These are phyloP conservation scores for Cygnus olor DNA, from an alignment of 2,797 vertebrate genomes.

Conservation along the genomic window DNA sequence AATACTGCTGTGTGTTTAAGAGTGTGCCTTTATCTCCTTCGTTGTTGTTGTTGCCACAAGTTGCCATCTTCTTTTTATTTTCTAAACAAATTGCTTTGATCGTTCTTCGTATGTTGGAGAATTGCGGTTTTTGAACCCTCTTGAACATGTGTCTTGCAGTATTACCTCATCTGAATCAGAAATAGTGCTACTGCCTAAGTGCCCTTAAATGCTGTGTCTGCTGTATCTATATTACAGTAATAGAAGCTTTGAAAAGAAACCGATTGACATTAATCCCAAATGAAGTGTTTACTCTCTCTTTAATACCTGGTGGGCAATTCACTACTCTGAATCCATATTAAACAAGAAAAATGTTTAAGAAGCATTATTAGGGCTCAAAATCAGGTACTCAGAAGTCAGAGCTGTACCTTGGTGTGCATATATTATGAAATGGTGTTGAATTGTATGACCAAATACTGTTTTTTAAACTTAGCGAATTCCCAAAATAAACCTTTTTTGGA, in stretches of 20 bases:
- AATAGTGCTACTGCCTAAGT: slow-evolving; percentile 14
- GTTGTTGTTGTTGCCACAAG: not conserved
- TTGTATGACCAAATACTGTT: not conserved
- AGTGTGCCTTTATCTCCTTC: not conserved
- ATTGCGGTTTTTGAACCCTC: slow-evolving; percentile 30
- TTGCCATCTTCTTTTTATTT: slow-evolving; percentile 12
- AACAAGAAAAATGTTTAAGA: slow-evolving; percentile 1
- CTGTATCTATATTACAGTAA: slow-evolving; percentile 6
- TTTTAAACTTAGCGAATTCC: not conserved
- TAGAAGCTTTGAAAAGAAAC: slow-evolving; percentile 19
- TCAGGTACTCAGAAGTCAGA: not conserved
- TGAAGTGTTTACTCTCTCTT: slow-evolving; percentile 48
- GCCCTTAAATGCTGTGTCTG: slow-evolving; percentile 27
- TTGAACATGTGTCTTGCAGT: not conserved
- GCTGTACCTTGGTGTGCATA: not conserved
- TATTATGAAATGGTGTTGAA: not conserved
- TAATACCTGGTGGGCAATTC: slow-evolving; percentile 29
- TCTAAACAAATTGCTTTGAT: slow-evolving; percentile 2
- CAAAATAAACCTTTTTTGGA: not conserved
- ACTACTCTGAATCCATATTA: not conserved
- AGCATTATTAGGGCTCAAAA: slow-evolving; percentile 4
- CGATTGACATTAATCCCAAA: slow-evolving; percentile 18
- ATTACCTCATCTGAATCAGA: slow-evolving; percentile 32
- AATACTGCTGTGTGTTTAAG: not conserved
- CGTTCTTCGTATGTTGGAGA: not conserved